A percentile compares a stretch with the other conserved stretches of the same genome.
phyloP scores from a whole-genome alignment of 2,888 invertebrate genomes.

The Lasioglossum vierecki region DNA sequence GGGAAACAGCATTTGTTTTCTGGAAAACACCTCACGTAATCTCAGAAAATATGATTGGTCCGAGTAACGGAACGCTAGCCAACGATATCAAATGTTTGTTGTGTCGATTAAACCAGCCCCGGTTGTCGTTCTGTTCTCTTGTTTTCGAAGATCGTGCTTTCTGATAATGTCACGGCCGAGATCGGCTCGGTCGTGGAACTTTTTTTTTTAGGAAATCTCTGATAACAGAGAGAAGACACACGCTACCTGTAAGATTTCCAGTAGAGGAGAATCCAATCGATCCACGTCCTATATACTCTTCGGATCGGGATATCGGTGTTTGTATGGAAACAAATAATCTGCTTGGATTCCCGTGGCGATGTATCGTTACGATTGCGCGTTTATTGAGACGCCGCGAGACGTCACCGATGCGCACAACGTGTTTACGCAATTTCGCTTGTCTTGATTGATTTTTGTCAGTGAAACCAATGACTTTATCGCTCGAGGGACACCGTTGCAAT shows the following conservation, averaged over 20 bases:
- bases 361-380: not conserved
- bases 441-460: not conserved
- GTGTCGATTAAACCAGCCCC: conserved; percentile 27
- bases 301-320: not conserved
- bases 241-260: not conserved
- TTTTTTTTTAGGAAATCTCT: conserved; percentile 7
- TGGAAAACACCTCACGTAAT: conserved; percentile 12
- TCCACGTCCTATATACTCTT: not conserved
- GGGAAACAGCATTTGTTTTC: not conserved
- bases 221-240: not conserved
- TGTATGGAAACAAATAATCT: not conserved
- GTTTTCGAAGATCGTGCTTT: conserved; percentile 51
- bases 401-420: not conserved
- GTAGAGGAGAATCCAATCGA: not conserved
- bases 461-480: not conserved
- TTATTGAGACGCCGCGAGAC: not conserved
- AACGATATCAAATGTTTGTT: conserved; percentile 53
- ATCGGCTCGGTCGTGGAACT: conserved; percentile 27
- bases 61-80: conserved; percentile 14
- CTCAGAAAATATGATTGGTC: conserved; percentile 25
- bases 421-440: not conserved
- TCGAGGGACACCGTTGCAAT: not conserved
- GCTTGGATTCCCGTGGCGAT: not conserved
- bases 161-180: conserved; percentile 32
- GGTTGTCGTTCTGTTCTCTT: conserved; percentile 8